Evolutionary conservation across 2,888 invertebrate genomes (phyloP), one percentile per base, ranked within the genome.

Genomic region (Trisateles emortualis): DNA sequence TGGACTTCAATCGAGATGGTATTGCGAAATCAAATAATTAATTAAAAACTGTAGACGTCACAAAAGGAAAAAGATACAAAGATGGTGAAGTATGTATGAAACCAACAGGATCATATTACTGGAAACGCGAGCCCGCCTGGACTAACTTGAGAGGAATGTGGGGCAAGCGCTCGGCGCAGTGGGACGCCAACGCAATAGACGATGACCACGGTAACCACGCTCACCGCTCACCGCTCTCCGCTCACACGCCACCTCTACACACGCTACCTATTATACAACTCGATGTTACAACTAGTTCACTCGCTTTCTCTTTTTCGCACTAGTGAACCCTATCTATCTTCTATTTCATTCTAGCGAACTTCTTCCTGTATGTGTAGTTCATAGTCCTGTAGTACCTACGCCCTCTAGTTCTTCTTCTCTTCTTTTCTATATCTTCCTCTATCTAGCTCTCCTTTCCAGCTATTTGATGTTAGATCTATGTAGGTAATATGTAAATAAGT

Each of bases 101-200:
- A 63, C 76, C 83, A 63, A 85, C 90, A 95, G 95, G 96, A 78
- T 94, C 95, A 67, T 92, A 89, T 79, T 96, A 96, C 95, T 96
- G 95, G 78, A 96, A 96, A 87, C 94, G 96, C 56, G 96, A 96
- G 77, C 95, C 96, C 9, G 95, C 95, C 81, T 96, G 96, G 96
- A 96, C 95, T 81, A 96, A 96, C 83, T 90, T 96, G 70, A 95
- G 96, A 86, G 96, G 96, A 56, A 94, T 96, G 86, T 96, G 96
- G 96, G 96, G 96, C 73, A 96, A 96, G 84, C 94, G 96, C 57
- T 89, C 84, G 68, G 85, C 86, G 81, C 89, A 85, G 55, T 57
- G 48, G 61, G 70, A 62, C 39, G 71, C 68, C 29, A 75, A 72
- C 67, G 69, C 78, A 68, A 69, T 79, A 54, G 79, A 76, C 57